Evolutionary conservation across 1,140 invertebrate species (phyloP).

Genomic region (Drosophila sulfurigaster): DNA sequence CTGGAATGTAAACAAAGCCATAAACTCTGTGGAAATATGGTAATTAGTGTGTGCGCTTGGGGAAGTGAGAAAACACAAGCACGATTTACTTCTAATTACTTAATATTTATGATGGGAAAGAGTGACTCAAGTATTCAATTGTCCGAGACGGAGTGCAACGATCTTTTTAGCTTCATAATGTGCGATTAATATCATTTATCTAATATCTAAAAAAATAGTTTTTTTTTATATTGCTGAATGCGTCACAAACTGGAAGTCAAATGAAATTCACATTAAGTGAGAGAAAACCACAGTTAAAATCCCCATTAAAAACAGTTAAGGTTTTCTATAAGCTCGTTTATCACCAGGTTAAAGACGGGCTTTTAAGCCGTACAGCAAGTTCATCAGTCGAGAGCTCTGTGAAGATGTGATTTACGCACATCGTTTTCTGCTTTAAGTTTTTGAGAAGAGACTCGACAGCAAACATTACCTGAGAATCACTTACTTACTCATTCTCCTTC

Average conservation of each 20-base stretch:
- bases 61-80: not conserved
- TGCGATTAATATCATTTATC: slow-evolving; percentile 16
- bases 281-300: slow-evolving; percentile 34
- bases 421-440: slow-evolving; percentile 2
- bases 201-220: slow-evolving; percentile 6
- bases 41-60: not conserved
- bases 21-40: slow-evolving; percentile 41
- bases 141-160: slow-evolving; percentile 3
- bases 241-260: slow-evolving; percentile 13
- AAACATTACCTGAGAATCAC: slow-evolving; percentile 4
- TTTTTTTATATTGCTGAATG: not conserved
- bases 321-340: slow-evolving; percentile 24
- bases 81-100: not conserved
- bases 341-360: slow-evolving; percentile 11
- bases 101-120: not conserved
- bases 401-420: slow-evolving; percentile 11
- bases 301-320: slow-evolving; percentile 34
- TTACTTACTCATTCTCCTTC: not conserved
- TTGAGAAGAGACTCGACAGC: not conserved
- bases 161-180: slow-evolving; percentile 5
- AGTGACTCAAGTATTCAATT: not conserved
- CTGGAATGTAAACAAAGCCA: slow-evolving; percentile 44
- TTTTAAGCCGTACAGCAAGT: slow-evolving; percentile 19
- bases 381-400: slow-evolving; percentile 9
- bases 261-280: slow-evolving; percentile 16